A percentile compares a stretch with the other conserved stretches of the same genome.
These are phyloP conservation scores for Pelobates cultripes DNA, from an alignment of 2,797 vertebrate species.

Conservation along the genomic window DNA sequence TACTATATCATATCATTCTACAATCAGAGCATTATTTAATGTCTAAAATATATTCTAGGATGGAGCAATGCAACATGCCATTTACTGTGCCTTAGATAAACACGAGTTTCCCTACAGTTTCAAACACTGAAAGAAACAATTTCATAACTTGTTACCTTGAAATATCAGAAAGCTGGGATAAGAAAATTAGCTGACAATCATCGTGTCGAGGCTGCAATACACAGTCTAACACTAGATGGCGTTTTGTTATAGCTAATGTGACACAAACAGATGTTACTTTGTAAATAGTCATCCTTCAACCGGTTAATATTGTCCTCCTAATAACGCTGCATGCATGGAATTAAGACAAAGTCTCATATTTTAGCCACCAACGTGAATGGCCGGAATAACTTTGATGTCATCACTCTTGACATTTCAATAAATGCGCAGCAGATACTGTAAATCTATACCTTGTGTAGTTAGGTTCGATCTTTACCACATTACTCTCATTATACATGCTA, in stretches of 20 bases:
- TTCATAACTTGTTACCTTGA: neutral
- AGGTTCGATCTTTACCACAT: too few relatives aligned
- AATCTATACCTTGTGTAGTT: too few relatives aligned
- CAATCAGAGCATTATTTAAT: neutral
- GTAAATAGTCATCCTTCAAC: neutral
- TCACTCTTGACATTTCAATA: too few relatives aligned
- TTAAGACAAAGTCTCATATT: too few relatives aligned
- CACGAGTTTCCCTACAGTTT: too few relatives aligned
- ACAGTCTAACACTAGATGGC: constrained; percentile 16
- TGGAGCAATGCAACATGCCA: too few relatives aligned
- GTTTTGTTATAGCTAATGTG: neutral
- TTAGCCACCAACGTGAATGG: too few relatives aligned
- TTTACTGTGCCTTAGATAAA: too few relatives aligned
- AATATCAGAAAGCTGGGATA: neutral
- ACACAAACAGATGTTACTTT: neutral
- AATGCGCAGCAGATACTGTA: too few relatives aligned
- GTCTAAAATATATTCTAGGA: neutral
- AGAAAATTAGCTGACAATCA: neutral
- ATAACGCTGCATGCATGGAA: too few relatives aligned
- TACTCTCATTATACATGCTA: too few relatives aligned
- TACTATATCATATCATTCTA: neutral
- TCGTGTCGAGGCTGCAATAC: neutral
- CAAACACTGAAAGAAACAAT: neutral
- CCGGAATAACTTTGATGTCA: too few relatives aligned
- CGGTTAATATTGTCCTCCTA: neutral